A percentile compares a stretch with the other conserved stretches of the same genome.
Conservation (phyloP, 2,113 vertebrate species). For the Antigone vipio region DNA sequence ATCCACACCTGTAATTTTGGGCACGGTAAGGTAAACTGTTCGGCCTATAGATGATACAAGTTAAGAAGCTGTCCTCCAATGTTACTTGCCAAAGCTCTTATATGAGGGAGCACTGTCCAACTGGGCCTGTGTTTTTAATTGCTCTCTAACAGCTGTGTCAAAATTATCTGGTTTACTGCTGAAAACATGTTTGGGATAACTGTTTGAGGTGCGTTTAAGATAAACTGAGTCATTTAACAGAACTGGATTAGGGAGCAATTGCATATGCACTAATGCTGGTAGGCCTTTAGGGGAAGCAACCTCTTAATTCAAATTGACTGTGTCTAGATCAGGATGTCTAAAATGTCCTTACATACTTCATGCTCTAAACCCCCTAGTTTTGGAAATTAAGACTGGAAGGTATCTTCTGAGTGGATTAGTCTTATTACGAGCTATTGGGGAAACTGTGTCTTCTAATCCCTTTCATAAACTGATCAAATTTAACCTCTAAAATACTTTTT, state of each 20-base stretch:
- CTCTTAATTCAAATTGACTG: background rate
- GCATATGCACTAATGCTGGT: background rate
- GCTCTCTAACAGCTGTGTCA: background rate
- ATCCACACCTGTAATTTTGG: background rate
- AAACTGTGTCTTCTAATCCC: background rate
- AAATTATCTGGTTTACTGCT: background rate
- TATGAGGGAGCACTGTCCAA: background rate
- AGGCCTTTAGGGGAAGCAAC: background rate
- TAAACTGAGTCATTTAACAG: background rate
- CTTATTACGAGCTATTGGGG: background rate
- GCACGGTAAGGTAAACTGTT: background rate
- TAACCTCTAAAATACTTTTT: background rate
- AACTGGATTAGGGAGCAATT: background rate
- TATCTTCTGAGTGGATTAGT: background rate
- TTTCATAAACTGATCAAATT: background rate
- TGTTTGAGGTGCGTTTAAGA: background rate
- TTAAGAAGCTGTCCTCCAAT: background rate
- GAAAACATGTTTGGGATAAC: background rate
- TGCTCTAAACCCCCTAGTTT: background rate
- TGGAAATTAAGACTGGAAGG: background rate
- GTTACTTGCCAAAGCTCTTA: background rate
- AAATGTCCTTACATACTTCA: background rate
- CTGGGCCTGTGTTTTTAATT: background rate
- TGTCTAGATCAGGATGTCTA: background rate
- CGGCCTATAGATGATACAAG: background rate